These are phyloP conservation scores for Diglossa cyanea DNA, from an alignment of 2,797 vertebrate species.

Conservation along the genomic window DNA sequence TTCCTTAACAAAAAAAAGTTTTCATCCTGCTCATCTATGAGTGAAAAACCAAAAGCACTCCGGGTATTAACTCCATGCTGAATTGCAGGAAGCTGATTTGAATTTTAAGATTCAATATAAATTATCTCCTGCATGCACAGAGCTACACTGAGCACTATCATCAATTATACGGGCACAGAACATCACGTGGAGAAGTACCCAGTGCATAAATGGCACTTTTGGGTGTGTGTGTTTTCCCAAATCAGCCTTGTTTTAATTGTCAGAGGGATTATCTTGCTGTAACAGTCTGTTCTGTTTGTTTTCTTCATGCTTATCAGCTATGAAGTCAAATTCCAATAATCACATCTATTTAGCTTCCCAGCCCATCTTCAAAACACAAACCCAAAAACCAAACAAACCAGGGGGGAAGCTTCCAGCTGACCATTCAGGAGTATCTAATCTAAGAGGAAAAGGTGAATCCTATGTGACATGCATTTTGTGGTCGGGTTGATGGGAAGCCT, in stretches of 20 bases:
- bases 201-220: not conserved
- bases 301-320: not conserved
- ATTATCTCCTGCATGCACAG: not conserved
- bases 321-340: not conserved
- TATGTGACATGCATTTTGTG: slow-evolving; percentile 32
- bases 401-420: not conserved
- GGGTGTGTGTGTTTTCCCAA: not conserved
- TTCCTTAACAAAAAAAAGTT: not conserved
- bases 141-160: not conserved
- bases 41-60: not conserved
- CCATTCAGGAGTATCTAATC: slow-evolving; percentile 3
- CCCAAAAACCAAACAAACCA: not conserved
- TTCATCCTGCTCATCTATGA: not conserved
- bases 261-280: not conserved
- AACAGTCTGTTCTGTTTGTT: not conserved
- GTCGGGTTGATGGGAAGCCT: slow-evolving; percentile 23
- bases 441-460: slow-evolving; percentile 56
- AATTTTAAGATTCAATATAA: not conserved
- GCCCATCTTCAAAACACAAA: not conserved
- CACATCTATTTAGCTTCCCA: not conserved
- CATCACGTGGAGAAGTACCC: not conserved
- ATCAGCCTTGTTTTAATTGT: not conserved
- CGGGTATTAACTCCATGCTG: not conserved
- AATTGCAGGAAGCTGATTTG: not conserved
- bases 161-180: not conserved